Evolutionary conservation across 1,140 invertebrate species (phyloP).

Genomic region (Diprion similis): DNA sequence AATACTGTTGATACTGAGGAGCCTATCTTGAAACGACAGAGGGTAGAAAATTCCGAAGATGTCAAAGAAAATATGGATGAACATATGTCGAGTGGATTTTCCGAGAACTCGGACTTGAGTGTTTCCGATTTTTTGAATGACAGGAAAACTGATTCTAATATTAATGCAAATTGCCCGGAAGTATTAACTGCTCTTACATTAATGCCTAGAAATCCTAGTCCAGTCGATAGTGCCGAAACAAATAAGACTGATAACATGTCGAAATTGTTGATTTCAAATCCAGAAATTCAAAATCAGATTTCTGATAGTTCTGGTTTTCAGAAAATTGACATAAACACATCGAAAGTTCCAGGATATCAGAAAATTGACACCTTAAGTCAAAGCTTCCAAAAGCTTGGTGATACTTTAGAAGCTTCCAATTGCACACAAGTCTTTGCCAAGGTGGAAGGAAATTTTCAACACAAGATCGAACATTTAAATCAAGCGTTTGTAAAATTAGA

Average conservation of each 20-base stretch:
- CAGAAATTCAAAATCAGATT: slow-evolving; percentile 51
- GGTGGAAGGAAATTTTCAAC: slow-evolving; percentile 35
- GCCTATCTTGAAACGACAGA: slow-evolving; percentile 41
- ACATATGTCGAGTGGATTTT: slow-evolving; percentile 45
- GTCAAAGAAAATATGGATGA: slow-evolving; percentile 50
- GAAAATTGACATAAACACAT: slow-evolving; percentile 48
- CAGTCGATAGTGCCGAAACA: slow-evolving; percentile 23
- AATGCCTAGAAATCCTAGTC: slow-evolving; percentile 45
- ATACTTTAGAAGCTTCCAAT: slow-evolving; percentile 18
- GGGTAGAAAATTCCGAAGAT: slow-evolving; percentile 37
- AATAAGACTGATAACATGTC: slow-evolving; percentile 39
- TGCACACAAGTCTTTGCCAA: slow-evolving; percentile 21
- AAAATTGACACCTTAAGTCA: slow-evolving; percentile 39
- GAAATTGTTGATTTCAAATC: slow-evolving; percentile 50
- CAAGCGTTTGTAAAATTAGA: slow-evolving; percentile 48
- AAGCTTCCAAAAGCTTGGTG: slow-evolving; percentile 25
- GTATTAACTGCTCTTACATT: slow-evolving; percentile 52
- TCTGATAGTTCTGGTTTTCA: slow-evolving; percentile 53
- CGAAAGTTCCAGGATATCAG: slow-evolving; percentile 35
- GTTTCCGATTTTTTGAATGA: slow-evolving; percentile 49
- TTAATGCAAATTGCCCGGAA: slow-evolving; percentile 47
- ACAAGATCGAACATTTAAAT: slow-evolving; percentile 32
- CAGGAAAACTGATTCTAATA: slow-evolving; percentile 33
- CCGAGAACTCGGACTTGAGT: slow-evolving; percentile 45
- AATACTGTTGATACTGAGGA: slow-evolving; percentile 30